Base-by-base conservation (phyloP, 1,140 invertebrate species). In the Teleopsis dalmanni region DNA sequence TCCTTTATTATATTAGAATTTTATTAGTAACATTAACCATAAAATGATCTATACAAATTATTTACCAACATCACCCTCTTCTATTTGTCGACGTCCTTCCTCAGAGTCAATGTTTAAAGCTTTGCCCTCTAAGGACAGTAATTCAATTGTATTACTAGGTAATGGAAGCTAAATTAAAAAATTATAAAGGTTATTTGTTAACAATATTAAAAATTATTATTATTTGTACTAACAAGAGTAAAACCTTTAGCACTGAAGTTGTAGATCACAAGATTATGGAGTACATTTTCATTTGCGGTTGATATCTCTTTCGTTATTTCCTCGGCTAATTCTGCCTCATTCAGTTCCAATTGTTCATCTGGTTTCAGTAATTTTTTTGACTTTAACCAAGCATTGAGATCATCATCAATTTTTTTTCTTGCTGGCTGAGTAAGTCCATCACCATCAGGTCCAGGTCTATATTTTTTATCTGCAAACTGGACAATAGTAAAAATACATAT, bases 291-390 rank as follows among this genome's bases (percentile, higher is more conserved):
- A 59, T 92, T 88, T 47, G 80, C 77, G 2, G 82, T 79, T 9
- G 81, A 83, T 31, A 93, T 70, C 38, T 85, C 77, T 55, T 83
- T 77, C 8, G 80, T 83, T 14, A 91, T 78, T 66, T 91, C 87
- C 72, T 92, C 88, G 69, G 85, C 84, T 23, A 93, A 65, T 71
- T 93, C 86, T 14, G 73, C 73, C 46, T 88, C 84, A 1, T 77
- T 76, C 21, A 88, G 70, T 45, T 82, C 78, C 48, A 87, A 71
- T 60, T 88, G 85, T 64, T 87, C 84, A 41, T 84, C 82, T 5
- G 85, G 85, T 58, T 79, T 85, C 4, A 83, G 52, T 2, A 84
- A 62, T 47, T 60, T 56, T 7, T 65, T 56, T 1, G 67, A 69
- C 16, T 54, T 58, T 50, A 67, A 56, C 67, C 68, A 70, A 14